phyloP scores from a whole-genome alignment of 2,797 vertebrate genomes.

The Miichthys miiuy region DNA sequence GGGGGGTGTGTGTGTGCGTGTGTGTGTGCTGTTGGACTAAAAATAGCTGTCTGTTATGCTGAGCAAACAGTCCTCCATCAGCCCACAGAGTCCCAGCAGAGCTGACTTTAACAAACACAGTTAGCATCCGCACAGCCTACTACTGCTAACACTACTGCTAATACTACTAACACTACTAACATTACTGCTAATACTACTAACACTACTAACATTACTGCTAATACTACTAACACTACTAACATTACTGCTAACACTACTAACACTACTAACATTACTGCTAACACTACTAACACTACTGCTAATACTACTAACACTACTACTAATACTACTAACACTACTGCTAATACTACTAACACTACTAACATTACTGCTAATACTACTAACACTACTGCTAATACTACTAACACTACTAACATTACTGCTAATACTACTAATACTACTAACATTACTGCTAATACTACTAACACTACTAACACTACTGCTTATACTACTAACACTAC shows the following conservation, averaged over 20 bases:
- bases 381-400: too few relatives aligned
- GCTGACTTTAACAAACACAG: constrained; percentile 31
- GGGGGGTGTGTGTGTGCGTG: background rate
- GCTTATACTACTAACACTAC: too few relatives aligned
- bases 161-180: background rate
- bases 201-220: too few relatives aligned
- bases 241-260: background rate
- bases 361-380: too few relatives aligned
- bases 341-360: too few relatives aligned
- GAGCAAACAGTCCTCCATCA: constrained; percentile 65
- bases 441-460: background rate
- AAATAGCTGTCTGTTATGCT: constrained; percentile 72
- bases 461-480: too few relatives aligned
- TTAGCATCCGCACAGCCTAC: background rate
- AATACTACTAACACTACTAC: background rate
- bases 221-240: background rate
- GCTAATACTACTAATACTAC: background rate
- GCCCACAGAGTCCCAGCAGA: constrained; percentile 45
- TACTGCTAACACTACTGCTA: background rate
- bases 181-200: background rate
- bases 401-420: too few relatives aligned
- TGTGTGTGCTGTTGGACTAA: constrained; percentile 48
- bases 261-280: background rate
- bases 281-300: background rate
- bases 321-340: background rate